Conservation (phyloP, 2,797 vertebrate genomes). For the Gambusia yucatana region DNA sequence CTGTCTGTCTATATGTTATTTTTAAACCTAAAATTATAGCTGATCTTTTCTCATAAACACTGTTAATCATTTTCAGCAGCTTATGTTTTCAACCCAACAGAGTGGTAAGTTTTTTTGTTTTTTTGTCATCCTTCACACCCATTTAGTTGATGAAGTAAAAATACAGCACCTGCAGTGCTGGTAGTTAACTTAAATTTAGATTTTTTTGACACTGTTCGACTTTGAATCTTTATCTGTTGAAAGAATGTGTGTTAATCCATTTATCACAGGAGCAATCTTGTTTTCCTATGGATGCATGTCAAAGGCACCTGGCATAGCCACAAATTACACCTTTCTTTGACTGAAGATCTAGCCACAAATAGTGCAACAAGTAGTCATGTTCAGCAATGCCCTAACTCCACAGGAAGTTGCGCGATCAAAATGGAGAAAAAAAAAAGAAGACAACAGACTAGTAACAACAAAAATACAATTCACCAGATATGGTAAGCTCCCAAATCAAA, state of each 20-base stretch:
- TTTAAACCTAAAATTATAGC: not conserved
- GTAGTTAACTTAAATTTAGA: not conserved
- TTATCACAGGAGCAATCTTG: not conserved
- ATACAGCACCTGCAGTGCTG: not conserved
- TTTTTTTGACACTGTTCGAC: not conserved
- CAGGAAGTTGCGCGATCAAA: not conserved
- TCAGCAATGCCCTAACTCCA: not conserved
- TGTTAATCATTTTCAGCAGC: not conserved
- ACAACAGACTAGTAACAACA: not conserved
- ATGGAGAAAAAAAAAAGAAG: not conserved
- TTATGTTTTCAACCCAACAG: not conserved
- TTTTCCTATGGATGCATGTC: not conserved
- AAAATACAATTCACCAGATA: not conserved
- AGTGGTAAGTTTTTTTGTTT: not conserved
- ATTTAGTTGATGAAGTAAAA: not conserved
- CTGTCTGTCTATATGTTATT: not conserved
- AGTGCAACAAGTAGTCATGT: not conserved
- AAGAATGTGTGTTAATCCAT: not conserved
- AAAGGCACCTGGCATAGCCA: not conserved
- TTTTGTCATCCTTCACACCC: not conserved
- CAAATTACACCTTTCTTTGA: not conserved
- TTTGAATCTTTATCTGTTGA: not conserved
- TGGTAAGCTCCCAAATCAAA: not conserved
- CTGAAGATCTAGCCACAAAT: not conserved
- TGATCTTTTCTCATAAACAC: not conserved